Conservation (phyloP, 2,888 invertebrate genomes). For the Incurvaria masculella region DNA sequence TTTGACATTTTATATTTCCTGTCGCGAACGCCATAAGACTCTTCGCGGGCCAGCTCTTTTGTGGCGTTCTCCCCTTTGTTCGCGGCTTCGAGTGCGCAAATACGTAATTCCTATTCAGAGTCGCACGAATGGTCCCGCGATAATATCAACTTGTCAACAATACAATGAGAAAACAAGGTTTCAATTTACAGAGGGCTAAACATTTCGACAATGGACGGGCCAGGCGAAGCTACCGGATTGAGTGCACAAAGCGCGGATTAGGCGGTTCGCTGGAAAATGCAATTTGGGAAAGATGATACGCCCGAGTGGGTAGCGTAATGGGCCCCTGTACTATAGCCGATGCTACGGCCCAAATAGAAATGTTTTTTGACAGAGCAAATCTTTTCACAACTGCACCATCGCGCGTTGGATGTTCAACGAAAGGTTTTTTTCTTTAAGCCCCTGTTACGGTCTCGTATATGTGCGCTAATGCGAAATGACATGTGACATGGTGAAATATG, state of each 20-base stretch:
- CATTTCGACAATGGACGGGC: background rate
- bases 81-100: background rate
- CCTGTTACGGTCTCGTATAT: too few relatives aligned
- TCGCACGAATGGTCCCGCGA: background rate
- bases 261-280: background rate
- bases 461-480: too few relatives aligned
- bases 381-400: background rate
- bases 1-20: background rate
- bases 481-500: too few relatives aligned
- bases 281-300: background rate
- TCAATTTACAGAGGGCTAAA: background rate
- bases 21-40: background rate
- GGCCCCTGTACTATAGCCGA: too few relatives aligned
- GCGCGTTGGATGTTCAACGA: background rate
- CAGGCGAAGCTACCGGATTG: background rate
- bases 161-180: background rate
- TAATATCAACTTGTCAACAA: background rate
- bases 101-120: background rate
- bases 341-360: background rate
- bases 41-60: background rate
- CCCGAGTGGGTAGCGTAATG: background rate
- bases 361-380: background rate
- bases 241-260: background rate
- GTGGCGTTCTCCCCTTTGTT: background rate
- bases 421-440: background rate